phyloP scores from a whole-genome alignment of 2,113 vertebrate genomes.

The Acanthisitta chloris region DNA sequence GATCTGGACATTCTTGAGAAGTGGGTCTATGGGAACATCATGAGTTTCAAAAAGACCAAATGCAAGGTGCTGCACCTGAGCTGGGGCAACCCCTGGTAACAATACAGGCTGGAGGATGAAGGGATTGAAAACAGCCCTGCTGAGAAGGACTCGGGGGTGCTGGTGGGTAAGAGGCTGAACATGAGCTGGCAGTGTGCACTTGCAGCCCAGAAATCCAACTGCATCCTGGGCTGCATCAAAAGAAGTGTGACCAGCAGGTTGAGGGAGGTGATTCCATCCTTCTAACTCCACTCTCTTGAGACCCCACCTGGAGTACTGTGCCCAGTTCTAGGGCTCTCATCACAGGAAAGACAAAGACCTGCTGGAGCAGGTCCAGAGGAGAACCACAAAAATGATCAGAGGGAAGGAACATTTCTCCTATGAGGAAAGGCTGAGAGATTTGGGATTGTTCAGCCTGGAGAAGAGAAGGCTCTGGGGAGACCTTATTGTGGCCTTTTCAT shows the following conservation, averaged over 20 bases:
- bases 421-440: neutral
- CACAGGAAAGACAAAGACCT: neutral
- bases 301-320: neutral
- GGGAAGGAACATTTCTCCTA: neutral
- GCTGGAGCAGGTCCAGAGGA: neutral
- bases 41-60: neutral
- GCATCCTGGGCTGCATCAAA: neutral
- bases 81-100: neutral
- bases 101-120: neutral
- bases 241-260: neutral
- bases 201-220: neutral
- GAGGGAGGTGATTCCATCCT: neutral
- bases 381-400: neutral
- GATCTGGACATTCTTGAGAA: neutral
- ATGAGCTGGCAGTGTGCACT: neutral
- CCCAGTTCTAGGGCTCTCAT: neutral
- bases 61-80: neutral
- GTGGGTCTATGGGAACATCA: neutral
- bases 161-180: neutral
- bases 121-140: neutral
- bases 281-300: neutral
- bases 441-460: too few relatives aligned
- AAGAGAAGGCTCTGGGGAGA: neutral
- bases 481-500: neutral
- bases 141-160: neutral